A percentile compares a stretch with the other conserved stretches of the same genome.
These are phyloP conservation scores for Pogonomyrmex californicus DNA, from an alignment of 1,140 invertebrate genomes.

Conservation along the genomic window DNA sequence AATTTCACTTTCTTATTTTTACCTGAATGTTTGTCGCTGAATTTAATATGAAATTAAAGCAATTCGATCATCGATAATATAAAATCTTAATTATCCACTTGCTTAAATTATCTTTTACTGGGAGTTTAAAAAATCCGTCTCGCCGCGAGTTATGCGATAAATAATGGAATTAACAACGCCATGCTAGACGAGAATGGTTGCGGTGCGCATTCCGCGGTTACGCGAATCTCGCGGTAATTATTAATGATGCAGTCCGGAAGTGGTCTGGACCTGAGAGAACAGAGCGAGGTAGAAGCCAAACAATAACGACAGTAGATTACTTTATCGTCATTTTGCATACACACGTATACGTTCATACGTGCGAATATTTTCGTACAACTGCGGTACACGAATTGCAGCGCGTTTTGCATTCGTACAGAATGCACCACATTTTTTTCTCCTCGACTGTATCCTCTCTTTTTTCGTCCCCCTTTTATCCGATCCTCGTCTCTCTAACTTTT, in stretches of 20 bases:
- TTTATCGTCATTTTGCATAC: conserved; percentile 39
- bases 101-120: background rate
- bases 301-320: conserved; percentile 50
- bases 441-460: conserved; percentile 1
- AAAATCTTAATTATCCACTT: conserved; percentile 16
- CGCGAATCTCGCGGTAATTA: conserved; percentile 63
- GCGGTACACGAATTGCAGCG: background rate
- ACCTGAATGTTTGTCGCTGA: background rate
- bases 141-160: conserved; percentile 24
- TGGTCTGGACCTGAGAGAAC: conserved; percentile 47
- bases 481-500: conserved; percentile 39
- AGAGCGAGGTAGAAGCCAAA: conserved; percentile 51
- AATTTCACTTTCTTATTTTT: background rate
- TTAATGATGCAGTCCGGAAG: conserved; percentile 59
- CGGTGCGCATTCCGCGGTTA: conserved; percentile 48
- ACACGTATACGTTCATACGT: background rate
- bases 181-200: conserved; percentile 30
- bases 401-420: conserved; percentile 46
- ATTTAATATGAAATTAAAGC: background rate
- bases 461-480: conserved; percentile 29
- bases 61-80: background rate
- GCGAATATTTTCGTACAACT: conserved; percentile 27
- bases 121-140: background rate
- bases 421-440: conserved; percentile 19
- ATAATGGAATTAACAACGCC: conserved; percentile 44